phyloP scores from a whole-genome alignment of 2,888 invertebrate species.

The Dicranocentrus wangi region DNA sequence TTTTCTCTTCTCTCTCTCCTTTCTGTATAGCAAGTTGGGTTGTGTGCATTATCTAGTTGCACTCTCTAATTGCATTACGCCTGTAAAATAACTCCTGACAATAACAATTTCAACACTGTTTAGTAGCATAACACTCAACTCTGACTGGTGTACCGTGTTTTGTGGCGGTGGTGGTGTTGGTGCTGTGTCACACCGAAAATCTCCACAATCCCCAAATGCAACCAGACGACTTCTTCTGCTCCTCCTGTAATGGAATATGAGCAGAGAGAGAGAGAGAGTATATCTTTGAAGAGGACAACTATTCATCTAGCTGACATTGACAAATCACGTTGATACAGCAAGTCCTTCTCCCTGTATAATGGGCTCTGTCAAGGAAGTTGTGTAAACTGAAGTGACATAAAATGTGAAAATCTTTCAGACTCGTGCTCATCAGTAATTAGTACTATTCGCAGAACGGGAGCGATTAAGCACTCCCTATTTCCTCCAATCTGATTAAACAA shows the following conservation, averaged over 20 bases:
- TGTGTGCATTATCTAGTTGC: not conserved
- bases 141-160: too few species aligned
- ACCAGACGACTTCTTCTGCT: too few species aligned
- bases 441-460: constrained; percentile 1
- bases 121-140: too few species aligned
- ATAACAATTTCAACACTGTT: constrained; percentile 3
- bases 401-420: constrained; percentile 40
- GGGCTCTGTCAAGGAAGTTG: constrained; percentile 40
- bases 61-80: not conserved
- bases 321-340: constrained; percentile 38
- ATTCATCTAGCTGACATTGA: constrained; percentile 49
- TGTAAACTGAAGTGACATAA: constrained; percentile 41
- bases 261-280: too few species aligned
- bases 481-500: too few species aligned
- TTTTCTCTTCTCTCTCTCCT: too few species aligned
- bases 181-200: too few species aligned
- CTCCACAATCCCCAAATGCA: too few species aligned
- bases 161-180: too few species aligned
- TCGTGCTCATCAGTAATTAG: constrained; percentile 45
- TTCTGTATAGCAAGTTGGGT: not conserved
- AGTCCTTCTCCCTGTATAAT: constrained; percentile 33
- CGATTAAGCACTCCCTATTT: constrained; percentile 6
- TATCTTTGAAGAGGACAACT: constrained; percentile 4
- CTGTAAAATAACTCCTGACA: constrained; percentile 13
- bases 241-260: too few species aligned